Evolutionary conservation across 1,140 invertebrate species (phyloP).

Genomic region (Brachystomella parvula): DNA sequence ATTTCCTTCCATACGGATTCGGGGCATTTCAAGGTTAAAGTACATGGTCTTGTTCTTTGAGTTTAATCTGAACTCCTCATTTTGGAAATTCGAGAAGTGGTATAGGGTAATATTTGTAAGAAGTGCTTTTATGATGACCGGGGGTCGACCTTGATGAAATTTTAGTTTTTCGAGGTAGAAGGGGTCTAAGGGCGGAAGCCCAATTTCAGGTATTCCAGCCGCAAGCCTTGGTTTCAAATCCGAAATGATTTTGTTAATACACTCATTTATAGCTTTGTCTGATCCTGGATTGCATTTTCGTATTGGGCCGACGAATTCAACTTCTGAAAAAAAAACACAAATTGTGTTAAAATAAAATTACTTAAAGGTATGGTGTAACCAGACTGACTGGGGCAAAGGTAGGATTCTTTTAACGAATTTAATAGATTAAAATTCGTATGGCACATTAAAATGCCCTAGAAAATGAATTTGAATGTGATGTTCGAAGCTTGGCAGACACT

Average conservation of each 20-base stretch:
- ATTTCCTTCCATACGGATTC: constrained; percentile 15
- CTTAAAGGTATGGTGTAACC: too few species aligned
- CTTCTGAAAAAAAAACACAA: too few species aligned
- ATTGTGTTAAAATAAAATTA: too few species aligned
- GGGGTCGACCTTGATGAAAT: constrained; percentile 11
- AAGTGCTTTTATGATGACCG: constrained; percentile 12
- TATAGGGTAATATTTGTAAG: constrained; percentile 17
- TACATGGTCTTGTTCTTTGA: constrained; percentile 8
- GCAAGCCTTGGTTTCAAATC: constrained; percentile 18
- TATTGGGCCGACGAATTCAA: constrained; percentile 14
- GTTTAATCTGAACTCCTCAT: constrained; percentile 12
- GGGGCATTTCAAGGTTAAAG: constrained; percentile 10
- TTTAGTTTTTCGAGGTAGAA: constrained; percentile 10
- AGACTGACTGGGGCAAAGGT: too few species aligned
- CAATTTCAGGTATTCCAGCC: constrained; percentile 14
- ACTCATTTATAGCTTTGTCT: constrained; percentile 11
- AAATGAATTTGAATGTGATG: too few species aligned
- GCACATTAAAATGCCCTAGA: too few species aligned
- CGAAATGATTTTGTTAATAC: constrained; percentile 6
- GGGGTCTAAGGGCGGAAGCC: constrained; percentile 17
- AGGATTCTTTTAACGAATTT: too few species aligned
- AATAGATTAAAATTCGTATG: too few species aligned
- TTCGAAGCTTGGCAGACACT: too few species aligned
- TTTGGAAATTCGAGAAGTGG: constrained; percentile 16
- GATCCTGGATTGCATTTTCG: constrained; percentile 12